Base-by-base conservation (phyloP, 2,888 invertebrate species). In the Meghimatium bilineatum region DNA sequence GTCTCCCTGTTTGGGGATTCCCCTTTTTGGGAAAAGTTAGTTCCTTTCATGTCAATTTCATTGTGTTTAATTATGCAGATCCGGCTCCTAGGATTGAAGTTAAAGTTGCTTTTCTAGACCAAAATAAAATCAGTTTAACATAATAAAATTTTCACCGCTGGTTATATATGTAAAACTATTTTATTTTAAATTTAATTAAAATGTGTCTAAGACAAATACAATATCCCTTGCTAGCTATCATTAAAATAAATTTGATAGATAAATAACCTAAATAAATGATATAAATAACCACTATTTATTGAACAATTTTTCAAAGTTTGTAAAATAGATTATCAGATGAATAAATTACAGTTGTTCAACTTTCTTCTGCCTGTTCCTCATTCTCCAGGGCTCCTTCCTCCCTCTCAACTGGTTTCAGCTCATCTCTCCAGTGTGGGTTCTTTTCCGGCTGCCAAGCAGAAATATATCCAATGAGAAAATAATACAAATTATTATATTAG, bases 391-490 rank as follows among this genome's bases (percentile, higher is more conserved):
- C 86, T 10, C 56, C 81, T 34, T 77, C 81, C 23, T 71, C 83
- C 32, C 83, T 80, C 3, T 79, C 85, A 49, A 82, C 83, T 20
- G 85, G 83, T 71, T 88, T 88, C 60, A 87, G 85, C 32, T 82
- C 85, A 63, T 86, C 82, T 32, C 87, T 82, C 88, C 88, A 88
- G 75, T 87, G 85, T 6, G 88, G 87, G 63, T 83, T 85, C 77
- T 88, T 87, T 38, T 83, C 80, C 80, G 86, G 87, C 82, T 85
- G 66, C 1, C 49, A 14, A 76, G 38, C n/a, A 63, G n/a, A 63
- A 34, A 49, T 56, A 75, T 52, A 44, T 8, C 44, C 44, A 44
- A 74, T 20, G 32, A 72, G 38, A 72, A n/a, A 38, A 72, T 36
- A 72, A 12, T 3, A 26, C 17, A 36, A 72, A 26, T 12, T 32